Base-by-base conservation (phyloP, 2,113 vertebrate genomes). In the Neotoma lepida region DNA sequence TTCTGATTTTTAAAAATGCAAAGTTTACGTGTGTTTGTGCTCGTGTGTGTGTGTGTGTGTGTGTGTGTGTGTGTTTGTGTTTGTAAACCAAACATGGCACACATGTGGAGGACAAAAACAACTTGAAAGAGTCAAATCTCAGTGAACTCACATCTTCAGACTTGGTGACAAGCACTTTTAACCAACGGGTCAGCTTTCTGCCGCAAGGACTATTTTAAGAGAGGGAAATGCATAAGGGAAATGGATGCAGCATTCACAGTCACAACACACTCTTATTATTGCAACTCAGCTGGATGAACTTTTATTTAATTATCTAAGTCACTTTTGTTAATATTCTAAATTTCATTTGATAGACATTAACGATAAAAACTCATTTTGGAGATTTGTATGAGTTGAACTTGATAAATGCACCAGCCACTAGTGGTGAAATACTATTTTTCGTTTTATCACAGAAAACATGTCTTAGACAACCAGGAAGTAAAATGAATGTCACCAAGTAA, bases 281-380 rank as follows among this genome's bases (percentile, higher is more conserved):
- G 91, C 35, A 81, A 95, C 51, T 96, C 61, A 81, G 44, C 4
- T 5, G 74, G 96, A 91, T 89, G 20, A 22, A 6, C 20, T 95
- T 22, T 96, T 94, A 64, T 94, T 20, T 96, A 90, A 66, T 90
- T 63, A 95, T 71, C 51, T 64, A 93, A 91, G 93, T 92, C 33
- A 18, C 68, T 64, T 91, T 61, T 58, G 81, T 61, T 84, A 77
- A 71, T 94, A 96, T 96, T 61, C 94, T 92, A 95, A 78, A 85
- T 97, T 78, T 97, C 81, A 94, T 89, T 95, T 97, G 82, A 92
- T 92, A 87, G 97, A 96, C 97, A 96, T 88, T 95, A 97, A 97
- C 93, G 30, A 95, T 86, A 56, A 96, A 39, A 97, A 95, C 93
- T 68, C 61, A 87, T 88, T 96, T 96, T 86, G 22, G 95, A 97